phyloP scores from a whole-genome alignment of 2,113 vertebrate genomes.

The Castor canadensis region DNA sequence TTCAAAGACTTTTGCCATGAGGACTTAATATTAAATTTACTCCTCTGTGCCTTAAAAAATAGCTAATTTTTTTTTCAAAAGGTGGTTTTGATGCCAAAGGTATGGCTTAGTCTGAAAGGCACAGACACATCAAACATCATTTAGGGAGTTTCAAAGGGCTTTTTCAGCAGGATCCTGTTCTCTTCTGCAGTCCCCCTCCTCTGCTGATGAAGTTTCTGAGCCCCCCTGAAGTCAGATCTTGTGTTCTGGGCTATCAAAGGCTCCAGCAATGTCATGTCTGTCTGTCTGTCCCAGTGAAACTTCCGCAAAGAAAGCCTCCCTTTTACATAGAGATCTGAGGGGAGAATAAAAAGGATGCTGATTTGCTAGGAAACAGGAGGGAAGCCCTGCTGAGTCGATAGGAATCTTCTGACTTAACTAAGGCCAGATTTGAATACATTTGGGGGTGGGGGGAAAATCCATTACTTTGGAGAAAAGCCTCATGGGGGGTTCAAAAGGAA shows the following conservation, averaged over 20 bases:
- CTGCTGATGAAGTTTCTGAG: constrained; percentile 86
- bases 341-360: constrained; percentile 87
- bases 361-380: constrained; percentile 87
- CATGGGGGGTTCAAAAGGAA: constrained; percentile 86
- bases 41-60: constrained; percentile 74
- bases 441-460: constrained; percentile 81
- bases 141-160: constrained; percentile 86
- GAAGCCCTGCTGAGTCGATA: constrained; percentile 88
- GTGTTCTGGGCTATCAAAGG: constrained; percentile 88
- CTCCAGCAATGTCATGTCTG: constrained; percentile 78
- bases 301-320: constrained; percentile 82
- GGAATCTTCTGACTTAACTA: constrained; percentile 86
- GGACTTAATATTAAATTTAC: constrained; percentile 80
- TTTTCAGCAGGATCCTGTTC: constrained; percentile 86
- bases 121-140: constrained; percentile 84
- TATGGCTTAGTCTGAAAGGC: constrained; percentile 83
- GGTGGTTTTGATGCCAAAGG: constrained; percentile 83
- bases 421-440: constrained; percentile 90
- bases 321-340: constrained; percentile 87
- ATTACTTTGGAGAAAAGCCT: constrained; percentile 89
- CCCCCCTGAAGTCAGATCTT: constrained; percentile 85
- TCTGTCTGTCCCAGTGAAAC: constrained; percentile 83
- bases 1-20: constrained; percentile 77
- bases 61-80: constrained; percentile 79
- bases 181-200: constrained; percentile 69